Conservation (phyloP, 2,797 vertebrate species). For the Fratercula arctica region DNA sequence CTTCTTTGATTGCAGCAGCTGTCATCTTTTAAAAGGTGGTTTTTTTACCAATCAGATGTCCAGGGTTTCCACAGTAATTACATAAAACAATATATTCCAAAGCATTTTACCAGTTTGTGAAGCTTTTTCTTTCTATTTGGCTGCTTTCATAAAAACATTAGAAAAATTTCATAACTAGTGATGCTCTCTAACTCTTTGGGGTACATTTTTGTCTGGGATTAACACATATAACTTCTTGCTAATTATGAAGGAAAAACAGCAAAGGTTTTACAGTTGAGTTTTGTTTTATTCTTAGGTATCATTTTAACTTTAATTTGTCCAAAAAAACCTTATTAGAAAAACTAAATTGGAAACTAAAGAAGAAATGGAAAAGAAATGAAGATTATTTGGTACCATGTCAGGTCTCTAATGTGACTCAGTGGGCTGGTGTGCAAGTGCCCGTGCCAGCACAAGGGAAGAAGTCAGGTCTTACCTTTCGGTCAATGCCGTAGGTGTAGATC, state of each 20-base stretch:
- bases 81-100: neutral
- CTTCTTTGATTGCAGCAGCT: neutral
- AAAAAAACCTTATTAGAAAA: neutral
- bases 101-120: neutral
- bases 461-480: neutral
- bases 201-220: neutral
- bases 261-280: neutral
- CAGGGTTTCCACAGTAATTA: neutral
- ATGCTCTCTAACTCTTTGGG: neutral
- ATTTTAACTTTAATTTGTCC: neutral
- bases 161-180: neutral
- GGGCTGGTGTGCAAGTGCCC: neutral
- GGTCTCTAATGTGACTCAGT: neutral
- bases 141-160: neutral
- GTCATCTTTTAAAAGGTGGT: neutral
- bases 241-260: neutral
- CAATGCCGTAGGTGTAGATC: neutral
- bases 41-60: neutral
- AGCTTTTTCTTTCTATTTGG: neutral
- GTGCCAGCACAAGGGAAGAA: neutral
- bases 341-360: neutral
- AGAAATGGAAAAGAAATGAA: neutral
- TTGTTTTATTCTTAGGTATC: neutral
- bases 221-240: neutral
- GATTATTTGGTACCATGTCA: neutral